Percentiles rank a stretch among this genome's conserved stretches.
phyloP scores from a whole-genome alignment of 2,888 invertebrate genomes.

The Psococerastis gibbosa region DNA sequence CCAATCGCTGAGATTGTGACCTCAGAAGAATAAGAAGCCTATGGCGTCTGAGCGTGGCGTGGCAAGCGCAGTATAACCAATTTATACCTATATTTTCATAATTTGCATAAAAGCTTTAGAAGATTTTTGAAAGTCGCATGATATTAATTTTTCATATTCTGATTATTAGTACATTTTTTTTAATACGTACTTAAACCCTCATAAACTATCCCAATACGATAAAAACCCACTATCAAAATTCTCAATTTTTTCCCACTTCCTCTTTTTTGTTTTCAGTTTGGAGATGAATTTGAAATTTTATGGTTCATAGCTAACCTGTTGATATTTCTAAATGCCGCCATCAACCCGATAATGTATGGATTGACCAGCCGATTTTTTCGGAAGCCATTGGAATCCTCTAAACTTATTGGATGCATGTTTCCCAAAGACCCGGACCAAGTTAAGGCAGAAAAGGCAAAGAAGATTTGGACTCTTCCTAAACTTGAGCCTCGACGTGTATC shows the following conservation, averaged over 20 bases:
- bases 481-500: background rate
- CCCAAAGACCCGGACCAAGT: background rate
- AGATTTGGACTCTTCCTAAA: background rate
- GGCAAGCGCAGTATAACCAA: no score
- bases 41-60: no score
- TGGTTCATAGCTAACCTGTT: slow-evolving; percentile 51
- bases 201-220: no score
- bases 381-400: slow-evolving; percentile 39
- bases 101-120: no score
- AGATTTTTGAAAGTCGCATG: no score
- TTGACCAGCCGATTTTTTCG: slow-evolving; percentile 49
- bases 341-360: slow-evolving; percentile 62
- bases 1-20: no score
- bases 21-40: no score
- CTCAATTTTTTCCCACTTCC: slow-evolving; percentile 5
- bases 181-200: no score
- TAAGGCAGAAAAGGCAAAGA: background rate
- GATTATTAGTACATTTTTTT: no score
- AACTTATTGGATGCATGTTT: slow-evolving; percentile 28
- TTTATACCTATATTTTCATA: no score
- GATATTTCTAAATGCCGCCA: slow-evolving; percentile 48
- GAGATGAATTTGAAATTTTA: slow-evolving; percentile 34
- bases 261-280: slow-evolving; percentile 26
- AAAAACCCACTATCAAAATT: no score
- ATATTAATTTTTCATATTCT: no score